phyloP scores from a whole-genome alignment of 2,797 vertebrate species.

The Sparidentex hasta region DNA sequence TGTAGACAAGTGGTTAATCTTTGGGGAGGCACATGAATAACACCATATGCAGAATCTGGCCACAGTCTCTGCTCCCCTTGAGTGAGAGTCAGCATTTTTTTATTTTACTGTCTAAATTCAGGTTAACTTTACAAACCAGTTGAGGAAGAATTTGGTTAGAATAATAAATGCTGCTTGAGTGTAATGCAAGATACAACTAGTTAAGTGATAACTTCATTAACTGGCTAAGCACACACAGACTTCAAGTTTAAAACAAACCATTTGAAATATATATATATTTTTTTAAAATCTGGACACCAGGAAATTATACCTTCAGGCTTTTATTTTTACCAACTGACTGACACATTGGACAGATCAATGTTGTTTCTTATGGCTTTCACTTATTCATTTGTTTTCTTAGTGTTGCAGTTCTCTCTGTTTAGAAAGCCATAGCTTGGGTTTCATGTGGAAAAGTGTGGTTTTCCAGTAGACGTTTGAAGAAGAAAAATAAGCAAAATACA shows the following conservation, averaged over 20 bases:
- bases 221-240: background rate
- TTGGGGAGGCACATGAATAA: background rate
- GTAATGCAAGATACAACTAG: background rate
- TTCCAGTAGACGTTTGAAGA: background rate
- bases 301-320: constrained; percentile 7
- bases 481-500: constrained; percentile 2
- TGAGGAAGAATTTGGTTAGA: background rate
- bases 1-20: background rate
- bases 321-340: background rate
- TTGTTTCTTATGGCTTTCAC: background rate
- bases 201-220: background rate
- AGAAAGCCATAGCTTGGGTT: background rate
- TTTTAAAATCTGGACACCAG: background rate
- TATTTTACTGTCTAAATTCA: constrained; percentile 7
- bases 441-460: background rate
- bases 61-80: background rate
- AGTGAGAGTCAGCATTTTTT: constrained; percentile 2
- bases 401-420: background rate
- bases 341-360: background rate
- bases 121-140: background rate
- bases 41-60: background rate
- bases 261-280: constrained; percentile 1
- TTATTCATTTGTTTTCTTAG: background rate
- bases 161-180: background rate
- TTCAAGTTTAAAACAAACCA: background rate